These are phyloP conservation scores for Apodemia hepburni DNA, from an alignment of 2,888 invertebrate species.

Conservation along the genomic window DNA sequence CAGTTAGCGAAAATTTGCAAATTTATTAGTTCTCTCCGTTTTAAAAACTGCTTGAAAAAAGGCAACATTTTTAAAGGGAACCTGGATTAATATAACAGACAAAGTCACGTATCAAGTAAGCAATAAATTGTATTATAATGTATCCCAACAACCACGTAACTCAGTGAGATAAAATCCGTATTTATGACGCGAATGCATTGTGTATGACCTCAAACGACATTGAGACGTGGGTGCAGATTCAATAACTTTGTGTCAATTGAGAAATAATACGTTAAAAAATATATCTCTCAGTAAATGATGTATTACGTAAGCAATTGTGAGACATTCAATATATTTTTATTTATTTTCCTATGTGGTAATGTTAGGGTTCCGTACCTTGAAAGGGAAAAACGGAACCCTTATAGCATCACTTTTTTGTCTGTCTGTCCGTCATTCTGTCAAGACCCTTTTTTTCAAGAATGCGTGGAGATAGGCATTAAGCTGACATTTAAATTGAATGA, in stretches of 20 bases:
- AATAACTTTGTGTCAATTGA: slow-evolving; percentile 7
- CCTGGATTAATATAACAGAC: background rate
- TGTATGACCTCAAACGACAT: background rate
- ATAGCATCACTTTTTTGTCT: too few species aligned
- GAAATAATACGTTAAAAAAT: background rate
- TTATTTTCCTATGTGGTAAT: too few species aligned
- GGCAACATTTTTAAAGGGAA: too few species aligned
- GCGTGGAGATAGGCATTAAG: too few species aligned
- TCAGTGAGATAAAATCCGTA: slow-evolving; percentile 4
- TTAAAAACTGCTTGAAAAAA: too few species aligned
- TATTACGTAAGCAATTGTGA: background rate
- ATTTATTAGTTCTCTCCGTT: too few species aligned
- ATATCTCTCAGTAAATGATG: background rate
- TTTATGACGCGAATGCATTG: slow-evolving; percentile 5
- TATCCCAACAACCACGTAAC: slow-evolving; percentile 1
- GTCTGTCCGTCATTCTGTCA: too few species aligned
- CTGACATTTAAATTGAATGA: too few species aligned
- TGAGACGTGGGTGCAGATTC: slow-evolving; percentile 1
- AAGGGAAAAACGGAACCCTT: too few species aligned
- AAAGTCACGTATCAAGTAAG: background rate
- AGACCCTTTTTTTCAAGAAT: too few species aligned
- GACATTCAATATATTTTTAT: background rate
- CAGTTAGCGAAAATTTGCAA: too few species aligned
- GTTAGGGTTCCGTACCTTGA: too few species aligned
- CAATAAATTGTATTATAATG: background rate